Base-by-base conservation (phyloP, 1,140 invertebrate genomes). In the Condylostylus longicornis region DNA sequence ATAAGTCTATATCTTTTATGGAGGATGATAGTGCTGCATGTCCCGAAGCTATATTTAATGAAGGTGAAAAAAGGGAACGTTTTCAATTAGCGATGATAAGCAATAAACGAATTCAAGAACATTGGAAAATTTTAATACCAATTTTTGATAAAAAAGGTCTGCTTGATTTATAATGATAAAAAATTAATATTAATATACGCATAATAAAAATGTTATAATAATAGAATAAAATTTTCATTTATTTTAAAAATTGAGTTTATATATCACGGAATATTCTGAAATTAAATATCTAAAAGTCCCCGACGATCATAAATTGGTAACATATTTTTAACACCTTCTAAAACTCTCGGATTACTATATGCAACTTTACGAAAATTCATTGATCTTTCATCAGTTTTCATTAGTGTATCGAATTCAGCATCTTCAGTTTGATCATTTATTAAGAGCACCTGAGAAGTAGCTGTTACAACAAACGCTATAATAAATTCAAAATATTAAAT, bases 111-210 rank as follows among this genome's bases (percentile, higher is more conserved):
- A 19, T 54, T 2, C 46, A 45, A 17, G 38, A 48, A 2, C 46
- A 33, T 39, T 5, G 53, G 0, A 53, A 50, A 13, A 10, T 33
- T 8, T 20, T 48, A 13, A 27, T 60, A 3, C 57, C 57, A 0
- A 43, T 49, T 12, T 59, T 49, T 12, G 48, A 60, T 35, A 41
- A 42, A 3, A 36, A 35, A 17, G 56, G 57, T 9, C 35, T 60
- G 3, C 40, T 60, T 3, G 54, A 60, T 44, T n/a, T n/a, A n/a
- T n/a, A n/a, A n/a, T n/a, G n/a, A 38, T 48, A 33, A 45, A 51
- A 41, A 50, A n/a, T n/a, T n/a, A n/a, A n/a, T n/a, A n/a, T n/a
- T n/a, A n/a, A n/a, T n/a, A n/a, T n/a, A n/a, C n/a, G n/a, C n/a
- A n/a, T n/a, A n/a, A n/a, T n/a, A n/a, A n/a, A n/a, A n/a, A n/a